These are phyloP conservation scores for Barbus barbus DNA, from an alignment of 2,113 vertebrate species.

Conservation along the genomic window DNA sequence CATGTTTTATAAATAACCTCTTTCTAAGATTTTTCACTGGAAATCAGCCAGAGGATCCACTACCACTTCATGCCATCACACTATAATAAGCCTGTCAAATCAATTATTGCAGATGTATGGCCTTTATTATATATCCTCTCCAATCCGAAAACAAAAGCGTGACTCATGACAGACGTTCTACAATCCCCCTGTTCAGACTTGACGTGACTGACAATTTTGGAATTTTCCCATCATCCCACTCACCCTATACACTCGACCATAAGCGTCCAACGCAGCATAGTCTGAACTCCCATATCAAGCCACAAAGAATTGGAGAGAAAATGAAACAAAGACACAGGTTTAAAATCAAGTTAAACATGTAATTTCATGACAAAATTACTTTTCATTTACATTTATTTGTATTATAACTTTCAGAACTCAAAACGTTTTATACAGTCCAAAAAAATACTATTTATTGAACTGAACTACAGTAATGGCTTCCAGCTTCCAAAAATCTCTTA, in stretches of 20 bases:
- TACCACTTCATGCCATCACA: not conserved
- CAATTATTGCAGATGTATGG: conserved; percentile 20
- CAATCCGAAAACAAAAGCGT: conserved; percentile 9
- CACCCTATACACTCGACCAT: conserved; percentile 19
- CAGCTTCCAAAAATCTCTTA: not conserved
- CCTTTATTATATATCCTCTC: conserved; percentile 16
- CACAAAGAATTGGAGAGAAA: not conserved
- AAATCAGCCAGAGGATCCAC: not conserved
- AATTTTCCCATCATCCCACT: conserved; percentile 36
- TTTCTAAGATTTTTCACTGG: not conserved
- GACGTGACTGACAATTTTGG: conserved; percentile 25
- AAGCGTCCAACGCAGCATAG: not conserved
- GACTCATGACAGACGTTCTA: conserved; percentile 26
- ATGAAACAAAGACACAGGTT: not conserved
- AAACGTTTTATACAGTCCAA: too few species aligned
- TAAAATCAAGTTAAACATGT: not conserved
- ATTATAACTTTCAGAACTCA: too few species aligned
- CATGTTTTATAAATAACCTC: not conserved
- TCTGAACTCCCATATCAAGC: not conserved
- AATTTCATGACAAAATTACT: not conserved
- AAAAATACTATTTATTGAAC: too few species aligned
- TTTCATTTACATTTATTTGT: not conserved
- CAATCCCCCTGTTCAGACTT: conserved; percentile 26
- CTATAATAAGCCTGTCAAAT: conserved; percentile 5
- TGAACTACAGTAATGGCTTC: not conserved